These are phyloP conservation scores for Andrena praecox DNA, from an alignment of 2,888 invertebrate species.

Conservation along the genomic window DNA sequence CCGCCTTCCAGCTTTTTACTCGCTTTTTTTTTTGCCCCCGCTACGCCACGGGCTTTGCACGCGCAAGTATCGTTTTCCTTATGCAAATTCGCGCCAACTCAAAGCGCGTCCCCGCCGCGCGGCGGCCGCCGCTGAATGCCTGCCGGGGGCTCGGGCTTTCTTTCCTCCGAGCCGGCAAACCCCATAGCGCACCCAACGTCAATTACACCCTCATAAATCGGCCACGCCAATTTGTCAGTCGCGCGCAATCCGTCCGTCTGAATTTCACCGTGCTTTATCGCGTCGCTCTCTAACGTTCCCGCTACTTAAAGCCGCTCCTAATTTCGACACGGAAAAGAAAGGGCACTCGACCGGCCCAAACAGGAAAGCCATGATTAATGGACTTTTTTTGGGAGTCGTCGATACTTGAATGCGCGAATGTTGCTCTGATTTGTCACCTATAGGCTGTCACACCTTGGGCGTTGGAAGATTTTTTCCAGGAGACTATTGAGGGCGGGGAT, in stretches of 20 bases:
- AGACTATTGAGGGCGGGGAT: too few species aligned
- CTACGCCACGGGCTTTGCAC: slow-evolving; percentile 48
- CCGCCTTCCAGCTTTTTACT: slow-evolving; percentile 28
- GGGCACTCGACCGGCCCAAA: slow-evolving; percentile 22
- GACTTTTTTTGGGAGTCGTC: slow-evolving; percentile 35
- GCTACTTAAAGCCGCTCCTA: slow-evolving; percentile 50
- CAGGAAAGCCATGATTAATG: slow-evolving; percentile 45
- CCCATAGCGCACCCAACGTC: slow-evolving; percentile 61
- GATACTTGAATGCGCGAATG: neutral
- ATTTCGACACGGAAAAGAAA: slow-evolving; percentile 52
- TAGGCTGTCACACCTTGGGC: too few species aligned
- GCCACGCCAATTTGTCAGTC: slow-evolving; percentile 75
- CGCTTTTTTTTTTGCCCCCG: slow-evolving; percentile 7
- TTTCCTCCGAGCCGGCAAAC: slow-evolving; percentile 52
- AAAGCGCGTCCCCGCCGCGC: slow-evolving; percentile 59
- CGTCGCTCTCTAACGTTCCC: slow-evolving; percentile 50
- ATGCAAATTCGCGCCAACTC: slow-evolving; percentile 76
- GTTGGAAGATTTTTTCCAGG: neutral
- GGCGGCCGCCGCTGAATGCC: slow-evolving; percentile 13
- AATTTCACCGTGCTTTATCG: slow-evolving; percentile 76
- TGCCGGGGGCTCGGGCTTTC: slow-evolving; percentile 60
- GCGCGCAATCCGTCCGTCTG: slow-evolving; percentile 68
- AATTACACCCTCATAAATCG: slow-evolving; percentile 79
- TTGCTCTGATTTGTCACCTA: neutral
- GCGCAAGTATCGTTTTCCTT: slow-evolving; percentile 76